Base-by-base conservation (phyloP, 2,888 invertebrate genomes). In the Lucinisca nassula region DNA sequence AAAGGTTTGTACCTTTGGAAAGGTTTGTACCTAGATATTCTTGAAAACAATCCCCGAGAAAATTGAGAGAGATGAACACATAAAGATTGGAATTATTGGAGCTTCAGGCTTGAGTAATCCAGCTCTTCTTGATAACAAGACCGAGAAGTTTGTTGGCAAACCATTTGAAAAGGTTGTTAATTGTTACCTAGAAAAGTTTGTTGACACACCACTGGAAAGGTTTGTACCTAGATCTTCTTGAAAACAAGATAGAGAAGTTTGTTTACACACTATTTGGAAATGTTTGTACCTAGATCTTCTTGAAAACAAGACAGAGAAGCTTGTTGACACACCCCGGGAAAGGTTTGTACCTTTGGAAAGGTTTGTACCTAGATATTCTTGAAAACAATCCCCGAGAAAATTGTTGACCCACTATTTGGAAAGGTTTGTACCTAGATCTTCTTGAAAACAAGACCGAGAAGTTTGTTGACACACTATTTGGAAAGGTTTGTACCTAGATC, bases 41-140 rank as follows among this genome's bases (percentile, higher is more conserved):
- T n/a, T n/a, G n/a, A n/a, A n/a, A n/a, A n/a, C n/a, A n/a, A n/a
- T n/a, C n/a, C n/a, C n/a, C n/a, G n/a, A n/a, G n/a, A n/a, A n/a
- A n/a, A n/a, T n/a, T n/a, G n/a, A n/a, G n/a, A n/a, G n/a, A n/a
- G n/a, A n/a, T n/a, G n/a, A 72, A 30, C 3, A 35, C 32, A 61
- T 87, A 17, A 81, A 95, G 98, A 97, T 99, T 95, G 99, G 99
- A 75, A 99, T 99, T 79, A 99, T 99, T 95, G 99, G 99, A n/a
- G 99, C 99, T 0, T 98, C 99, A 17, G 99, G 99, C 0, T 97
- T 99, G 81, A 98, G 98, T 95, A 98, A 99, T 96, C 98, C 98
- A 0, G 96, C 97, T 30, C 97, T 99, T 79, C 97, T 99, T 75
- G 97, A 98, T 95, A 97, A 98, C 92, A 97, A 97, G 10, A 96